Conservation (phyloP, 2,113 vertebrate genomes). For the Muntiacus reevesi region DNA sequence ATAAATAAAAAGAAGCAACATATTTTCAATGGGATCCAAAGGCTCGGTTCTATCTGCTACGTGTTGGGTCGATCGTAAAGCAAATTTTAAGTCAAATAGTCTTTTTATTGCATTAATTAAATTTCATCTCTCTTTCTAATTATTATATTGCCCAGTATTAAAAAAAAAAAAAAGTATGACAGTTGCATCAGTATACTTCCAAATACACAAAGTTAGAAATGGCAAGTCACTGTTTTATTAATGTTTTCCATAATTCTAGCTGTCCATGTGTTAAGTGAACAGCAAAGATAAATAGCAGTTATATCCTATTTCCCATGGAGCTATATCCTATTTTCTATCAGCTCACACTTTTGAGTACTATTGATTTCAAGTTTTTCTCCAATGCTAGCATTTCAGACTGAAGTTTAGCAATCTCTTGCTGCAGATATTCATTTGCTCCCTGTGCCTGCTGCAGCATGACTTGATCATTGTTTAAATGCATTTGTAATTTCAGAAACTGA, state of each 20-base stretch:
- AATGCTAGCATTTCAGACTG: conserved; percentile 9
- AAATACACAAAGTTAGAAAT: conserved; percentile 32
- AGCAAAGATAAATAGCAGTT: neutral
- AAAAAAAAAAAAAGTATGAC: neutral
- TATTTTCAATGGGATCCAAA: neutral
- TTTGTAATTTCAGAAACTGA: conserved; percentile 68
- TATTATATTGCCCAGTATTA: neutral
- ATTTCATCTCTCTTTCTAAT: conserved; percentile 49
- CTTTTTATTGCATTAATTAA: conserved; percentile 31
- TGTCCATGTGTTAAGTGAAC: neutral
- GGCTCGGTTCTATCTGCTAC: neutral
- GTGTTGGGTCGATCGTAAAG: neutral
- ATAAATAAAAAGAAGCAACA: conserved; percentile 39
- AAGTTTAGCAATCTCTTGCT: conserved; percentile 25
- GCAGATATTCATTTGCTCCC: conserved; percentile 24
- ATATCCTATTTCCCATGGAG: neutral
- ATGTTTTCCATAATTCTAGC: neutral
- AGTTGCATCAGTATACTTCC: conserved; percentile 50
- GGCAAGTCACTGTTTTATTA: conserved; percentile 7
- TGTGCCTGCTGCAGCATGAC: conserved; percentile 40
- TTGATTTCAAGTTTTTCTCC: conserved; percentile 41
- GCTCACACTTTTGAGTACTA: neutral
- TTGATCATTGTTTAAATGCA: conserved; percentile 31
- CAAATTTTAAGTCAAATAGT: neutral
- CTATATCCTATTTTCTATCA: neutral